Base-by-base conservation (phyloP, 2,888 invertebrate genomes). In the Axea sp. region DNA sequence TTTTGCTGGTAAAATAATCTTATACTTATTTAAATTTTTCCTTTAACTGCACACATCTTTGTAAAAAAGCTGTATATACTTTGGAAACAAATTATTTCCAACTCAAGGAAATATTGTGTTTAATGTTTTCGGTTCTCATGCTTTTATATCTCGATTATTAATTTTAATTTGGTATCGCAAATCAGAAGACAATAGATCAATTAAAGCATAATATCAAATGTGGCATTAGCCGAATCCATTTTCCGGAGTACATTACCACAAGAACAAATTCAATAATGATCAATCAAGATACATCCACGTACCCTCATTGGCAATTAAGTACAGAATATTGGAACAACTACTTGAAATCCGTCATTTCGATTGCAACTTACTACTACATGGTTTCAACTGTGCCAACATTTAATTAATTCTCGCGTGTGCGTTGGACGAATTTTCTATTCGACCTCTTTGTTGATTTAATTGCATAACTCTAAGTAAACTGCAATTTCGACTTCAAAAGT, bases 331-430 rank as follows among this genome's bases (percentile, higher is more conserved):
- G 35, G 22, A 57, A 51, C 68, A 39, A 59, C 57, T 59, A 43
- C 33, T 59, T 41, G 59, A 59, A 65, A 51, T 68, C 49, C 30
- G 15, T 60, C 59, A 68, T 68, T 59, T 39, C 51, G 14, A 49
- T 47, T 67, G 47, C 12, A 57, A 37, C 47, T 49, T 49, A 41
- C 41, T 24, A 12, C 39, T 55, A 35, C 14, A 22, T 26, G 67
- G 30, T 45, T 57, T 57, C 17, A 57, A 41, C 43, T 35, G 19
- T 15, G 30, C 30, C 31, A 57, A 49, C 49, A 67, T 49, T 57
- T 39, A 57, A 67, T 67, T 67, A 57, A 67, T 67, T 41, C 31
- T 19, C 8, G 30, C 55, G n/a, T 47, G 31, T 37, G 28, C 24
- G 22, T 47, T 49, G 19, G 4, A 45, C 24, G 14, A 47, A 60